These are phyloP conservation scores for Crioceris asparagi DNA, from an alignment of 2,888 invertebrate species.

Conservation along the genomic window DNA sequence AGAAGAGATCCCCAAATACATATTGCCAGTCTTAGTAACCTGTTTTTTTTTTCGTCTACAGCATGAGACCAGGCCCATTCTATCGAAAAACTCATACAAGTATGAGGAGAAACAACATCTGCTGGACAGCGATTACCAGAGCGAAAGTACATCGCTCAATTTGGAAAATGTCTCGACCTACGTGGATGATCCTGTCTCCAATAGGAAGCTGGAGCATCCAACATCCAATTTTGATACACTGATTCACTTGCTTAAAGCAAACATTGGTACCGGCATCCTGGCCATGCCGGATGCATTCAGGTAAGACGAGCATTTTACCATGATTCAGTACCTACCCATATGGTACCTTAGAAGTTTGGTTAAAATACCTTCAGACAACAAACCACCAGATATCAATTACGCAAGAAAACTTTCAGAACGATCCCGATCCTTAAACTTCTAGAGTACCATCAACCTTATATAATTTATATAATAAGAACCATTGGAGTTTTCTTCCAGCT, in stretches of 20 bases:
- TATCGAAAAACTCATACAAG: constrained; percentile 38
- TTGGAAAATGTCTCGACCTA: constrained; percentile 17
- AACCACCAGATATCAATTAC: no score
- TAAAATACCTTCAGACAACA: no score
- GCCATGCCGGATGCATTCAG: constrained; percentile 93
- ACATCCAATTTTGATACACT: constrained; percentile 72
- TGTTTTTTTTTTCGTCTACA: neutral
- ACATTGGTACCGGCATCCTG: constrained; percentile 80
- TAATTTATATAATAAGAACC: no score
- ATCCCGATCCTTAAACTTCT: no score
- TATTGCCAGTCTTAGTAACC: no score
- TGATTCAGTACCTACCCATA: no score
- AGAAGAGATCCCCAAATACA: no score
- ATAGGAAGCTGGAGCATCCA: constrained; percentile 63
- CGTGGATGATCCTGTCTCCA: constrained; percentile 47
- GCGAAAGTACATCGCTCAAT: constrained; percentile 23
- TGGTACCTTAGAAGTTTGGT: no score
- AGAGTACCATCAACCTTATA: no score
- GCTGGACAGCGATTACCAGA: constrained; percentile 38
- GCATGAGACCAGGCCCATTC: constrained; percentile 13
- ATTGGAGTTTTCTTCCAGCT: no score
- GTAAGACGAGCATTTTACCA: no score
- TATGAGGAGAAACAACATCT: constrained; percentile 61
- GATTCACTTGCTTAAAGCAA: constrained; percentile 55
- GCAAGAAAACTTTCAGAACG: no score